Conservation (phyloP, 2,888 invertebrate genomes). For the Euclidia mi region DNA sequence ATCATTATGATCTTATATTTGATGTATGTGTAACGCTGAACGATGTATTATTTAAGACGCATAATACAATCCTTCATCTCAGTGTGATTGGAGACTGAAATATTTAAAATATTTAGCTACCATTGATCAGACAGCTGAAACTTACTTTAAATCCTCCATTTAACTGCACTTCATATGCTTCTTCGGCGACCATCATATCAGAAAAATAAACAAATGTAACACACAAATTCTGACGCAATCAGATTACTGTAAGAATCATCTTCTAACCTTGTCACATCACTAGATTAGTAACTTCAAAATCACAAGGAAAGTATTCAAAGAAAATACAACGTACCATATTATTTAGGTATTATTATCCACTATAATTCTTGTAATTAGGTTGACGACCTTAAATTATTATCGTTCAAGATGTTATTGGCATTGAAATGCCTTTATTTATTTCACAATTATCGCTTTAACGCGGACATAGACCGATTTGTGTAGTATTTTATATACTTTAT, state of each 20-base stretch:
- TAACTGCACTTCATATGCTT: conserved; percentile 75
- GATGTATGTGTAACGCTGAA: no score
- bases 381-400: conserved; percentile 35
- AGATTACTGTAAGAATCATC: conserved; percentile 11
- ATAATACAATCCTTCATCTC: no score
- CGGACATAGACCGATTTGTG: conserved; percentile 22
- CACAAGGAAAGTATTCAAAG: background rate
- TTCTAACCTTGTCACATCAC: conserved; percentile 33
- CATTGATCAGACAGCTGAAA: conserved; percentile 18
- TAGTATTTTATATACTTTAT: conserved; percentile 5
- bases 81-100: no score
- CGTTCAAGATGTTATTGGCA: conserved; percentile 36
- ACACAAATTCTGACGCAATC: conserved; percentile 6
- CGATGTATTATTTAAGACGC: no score
- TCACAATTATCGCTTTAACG: conserved; percentile 29
- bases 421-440: conserved; percentile 46
- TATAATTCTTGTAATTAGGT: conserved; percentile 12
- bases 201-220: conserved; percentile 3
- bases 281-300: conserved; percentile 34
- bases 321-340: conserved; percentile 1
- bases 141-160: conserved; percentile 73
- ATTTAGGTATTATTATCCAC: no score
- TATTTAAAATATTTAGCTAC: no score
- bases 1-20: no score
- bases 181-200: conserved; percentile 73